These are phyloP conservation scores for Pseudomyrmex cubaensis DNA, from an alignment of 1,140 invertebrate genomes.

Conservation along the genomic window DNA sequence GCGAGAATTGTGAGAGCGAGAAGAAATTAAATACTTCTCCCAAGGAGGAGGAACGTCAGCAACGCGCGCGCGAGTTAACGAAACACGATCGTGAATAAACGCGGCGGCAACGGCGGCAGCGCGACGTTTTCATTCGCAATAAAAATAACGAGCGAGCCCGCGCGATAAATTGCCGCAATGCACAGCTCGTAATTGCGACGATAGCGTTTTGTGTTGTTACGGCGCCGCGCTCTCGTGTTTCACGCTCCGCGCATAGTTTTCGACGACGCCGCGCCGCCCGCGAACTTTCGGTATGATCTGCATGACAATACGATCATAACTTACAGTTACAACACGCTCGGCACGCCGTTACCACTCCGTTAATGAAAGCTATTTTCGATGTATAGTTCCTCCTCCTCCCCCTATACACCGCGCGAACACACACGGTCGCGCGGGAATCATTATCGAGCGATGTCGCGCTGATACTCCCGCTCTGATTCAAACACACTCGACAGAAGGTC, in stretches of 20 bases:
- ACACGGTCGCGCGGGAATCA: not conserved
- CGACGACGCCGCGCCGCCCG: constrained; percentile 1
- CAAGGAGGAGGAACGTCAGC: constrained; percentile 24
- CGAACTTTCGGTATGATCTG: constrained; percentile 63
- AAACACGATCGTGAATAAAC: constrained; percentile 57
- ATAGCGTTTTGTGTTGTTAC: constrained; percentile 55
- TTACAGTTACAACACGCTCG: constrained; percentile 54
- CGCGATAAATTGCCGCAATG: constrained; percentile 61
- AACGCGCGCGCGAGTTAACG: constrained; percentile 33
- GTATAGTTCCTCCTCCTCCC: not conserved
- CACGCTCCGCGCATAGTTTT: constrained; percentile 53
- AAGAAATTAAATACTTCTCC: constrained; percentile 34
- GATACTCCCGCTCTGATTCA: constrained; percentile 1
- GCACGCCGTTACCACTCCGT: constrained; percentile 26
- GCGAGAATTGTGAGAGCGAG: constrained; percentile 17
- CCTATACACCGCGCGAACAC: too few species aligned
- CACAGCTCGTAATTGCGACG: constrained; percentile 49
- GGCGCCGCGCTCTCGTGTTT: constrained; percentile 3
- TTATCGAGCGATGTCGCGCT: constrained; percentile 22
- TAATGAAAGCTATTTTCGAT: constrained; percentile 61
- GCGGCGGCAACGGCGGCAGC: not conserved
- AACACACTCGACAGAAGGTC: not conserved
- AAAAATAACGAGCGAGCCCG: constrained; percentile 60
- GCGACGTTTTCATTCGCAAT: constrained; percentile 44
- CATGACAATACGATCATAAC: constrained; percentile 63